Percentiles rank a stretch among this genome's conserved stretches.
Conservation (phyloP, 2,797 vertebrate species). For the Malurus splendens region DNA sequence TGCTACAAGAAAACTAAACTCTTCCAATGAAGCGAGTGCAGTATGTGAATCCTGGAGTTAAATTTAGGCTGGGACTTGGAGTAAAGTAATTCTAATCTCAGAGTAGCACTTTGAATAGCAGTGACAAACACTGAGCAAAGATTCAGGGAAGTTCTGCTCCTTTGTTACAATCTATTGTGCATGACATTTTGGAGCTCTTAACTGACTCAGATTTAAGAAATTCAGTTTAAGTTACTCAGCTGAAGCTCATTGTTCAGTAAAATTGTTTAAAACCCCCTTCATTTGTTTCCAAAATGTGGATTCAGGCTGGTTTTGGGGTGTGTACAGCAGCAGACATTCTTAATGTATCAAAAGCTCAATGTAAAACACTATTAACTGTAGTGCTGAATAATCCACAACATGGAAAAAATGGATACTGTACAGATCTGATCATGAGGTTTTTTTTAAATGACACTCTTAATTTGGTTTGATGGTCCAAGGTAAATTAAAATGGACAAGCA, state of each 20-base stretch:
- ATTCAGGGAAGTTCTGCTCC: background rate
- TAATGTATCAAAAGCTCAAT: background rate
- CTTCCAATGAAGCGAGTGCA: background rate
- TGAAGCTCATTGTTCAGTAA: background rate
- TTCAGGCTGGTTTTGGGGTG: background rate
- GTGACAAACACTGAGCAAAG: background rate
- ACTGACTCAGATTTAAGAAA: background rate
- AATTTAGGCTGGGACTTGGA: constrained; percentile 32
- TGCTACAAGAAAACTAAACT: background rate
- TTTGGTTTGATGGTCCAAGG: background rate
- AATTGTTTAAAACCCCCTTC: background rate
- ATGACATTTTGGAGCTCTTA: background rate
- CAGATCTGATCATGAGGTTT: background rate
- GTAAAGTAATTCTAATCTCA: background rate
- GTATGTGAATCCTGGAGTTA: constrained; percentile 1
- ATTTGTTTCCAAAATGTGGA: background rate
- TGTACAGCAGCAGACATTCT: background rate
- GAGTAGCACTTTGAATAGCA: background rate
- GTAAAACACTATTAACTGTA: background rate
- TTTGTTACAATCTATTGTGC: background rate
- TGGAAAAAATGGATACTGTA: background rate
- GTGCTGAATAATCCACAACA: background rate
- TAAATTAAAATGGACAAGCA: background rate
- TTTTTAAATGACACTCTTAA: background rate
- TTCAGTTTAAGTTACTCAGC: background rate